Base-by-base conservation (phyloP, 1,140 invertebrate genomes). In the Vanessa tameamea region DNA sequence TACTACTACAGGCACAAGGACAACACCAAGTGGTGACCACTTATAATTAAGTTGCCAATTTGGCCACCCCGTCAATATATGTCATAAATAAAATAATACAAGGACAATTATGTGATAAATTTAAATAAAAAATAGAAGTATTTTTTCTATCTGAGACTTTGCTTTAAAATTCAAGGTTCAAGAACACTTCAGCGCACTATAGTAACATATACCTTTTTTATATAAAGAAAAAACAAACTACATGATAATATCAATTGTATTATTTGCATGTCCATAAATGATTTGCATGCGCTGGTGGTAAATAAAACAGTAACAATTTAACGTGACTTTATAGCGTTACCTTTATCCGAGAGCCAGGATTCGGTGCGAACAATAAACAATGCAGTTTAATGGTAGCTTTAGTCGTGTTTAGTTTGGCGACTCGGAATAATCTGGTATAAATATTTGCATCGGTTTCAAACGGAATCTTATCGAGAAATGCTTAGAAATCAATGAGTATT, bases 311-410 rank as follows among this genome's bases (percentile, higher is more conserved):
- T 15, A 53, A 53, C 51, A 53, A 53, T 53, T 53, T 53, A 53
- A 23, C 53, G 53, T 57, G 53, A 57, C 53, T 57, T 57, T 57
- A 57, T 20, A 57, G n/a, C 20, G 53, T 23, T 20, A 57, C 53
- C 53, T 57, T 57, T 57, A 57, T 57, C 53, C 53, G 53, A n/a
- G 4, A 57, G 13, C 53, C 9, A 23, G 53, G 53, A 57, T 23
- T 57, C 53, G 53, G 51, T 16, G 51, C n/a, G 51, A 20, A 57
- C 53, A 20, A 57, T 57, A 57, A 57, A 57, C 53, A 23, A 57
- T 23, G 53, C 53, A 57, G 9, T 15, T 57, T 57, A 13, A 23
- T n/a, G 16, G 48, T 50, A n/a, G 48, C 48, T 50, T n/a, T 50
- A n/a, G 13, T 50, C 13, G 48, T 50, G 48, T 50, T 50, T 50